A percentile compares a stretch with the other conserved stretches of the same genome.
Conservation (phyloP, 2,113 vertebrate genomes). For the Triplophysa rosa region DNA sequence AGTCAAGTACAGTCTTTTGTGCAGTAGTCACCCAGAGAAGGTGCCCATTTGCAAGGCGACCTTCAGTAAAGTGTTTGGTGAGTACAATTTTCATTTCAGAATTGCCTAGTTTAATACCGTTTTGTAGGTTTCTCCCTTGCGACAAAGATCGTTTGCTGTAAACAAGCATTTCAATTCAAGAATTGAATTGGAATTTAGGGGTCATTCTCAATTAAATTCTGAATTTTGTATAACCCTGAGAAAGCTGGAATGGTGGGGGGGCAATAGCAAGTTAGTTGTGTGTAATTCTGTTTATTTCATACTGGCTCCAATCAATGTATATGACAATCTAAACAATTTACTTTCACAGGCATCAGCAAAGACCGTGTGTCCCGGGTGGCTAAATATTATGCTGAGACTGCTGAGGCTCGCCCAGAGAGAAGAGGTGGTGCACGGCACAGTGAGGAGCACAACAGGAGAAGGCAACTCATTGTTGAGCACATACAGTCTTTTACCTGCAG, state of each 20-base stretch:
- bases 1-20: background rate
- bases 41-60: background rate
- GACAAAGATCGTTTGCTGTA: background rate
- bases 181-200: no score
- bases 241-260: no score
- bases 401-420: background rate
- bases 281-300: background rate
- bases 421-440: background rate
- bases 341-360: constrained; percentile 26
- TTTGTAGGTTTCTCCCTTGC: background rate
- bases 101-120: background rate
- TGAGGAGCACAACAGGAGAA: constrained; percentile 5
- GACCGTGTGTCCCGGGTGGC: constrained; percentile 4
- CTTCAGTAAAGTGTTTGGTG: background rate
- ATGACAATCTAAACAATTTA: background rate
- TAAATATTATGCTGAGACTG: constrained; percentile 16
- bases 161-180: background rate
- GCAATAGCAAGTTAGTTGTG: no score
- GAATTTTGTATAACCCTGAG: no score
- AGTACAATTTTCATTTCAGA: constrained; percentile 6
- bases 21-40: background rate
- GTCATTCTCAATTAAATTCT: no score
- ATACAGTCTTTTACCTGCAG: constrained; percentile 10
- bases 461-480: background rate
- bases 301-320: no score